Evolutionary conservation across 2,113 vertebrate genomes (phyloP), one percentile per base, ranked within the genome.

Genomic region (Triplophysa dalaica): DNA sequence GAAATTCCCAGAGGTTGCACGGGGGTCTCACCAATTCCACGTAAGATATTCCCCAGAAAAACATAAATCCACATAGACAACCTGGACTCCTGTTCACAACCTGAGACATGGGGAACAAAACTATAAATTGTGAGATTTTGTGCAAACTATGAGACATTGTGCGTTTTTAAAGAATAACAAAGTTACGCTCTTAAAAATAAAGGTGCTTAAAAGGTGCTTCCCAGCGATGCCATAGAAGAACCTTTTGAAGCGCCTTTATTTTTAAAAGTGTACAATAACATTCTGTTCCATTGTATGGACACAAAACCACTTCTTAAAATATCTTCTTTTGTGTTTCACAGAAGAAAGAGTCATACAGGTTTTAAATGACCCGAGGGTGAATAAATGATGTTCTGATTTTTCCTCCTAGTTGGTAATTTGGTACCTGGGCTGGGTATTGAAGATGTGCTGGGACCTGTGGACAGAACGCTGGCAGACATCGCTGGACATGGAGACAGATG

Each of bases 1-100:
- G 95, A 77, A 29, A 95, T 93, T 45, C 95, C 95, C 68, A 96
- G 81, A 4, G 95, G 95, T 78, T 94, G 94, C 61, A 95, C 93
- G 0, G 95, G 94, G 2, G 94, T 93, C 87, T 96, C 95, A 22
- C 95, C 95, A 66, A 95, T 90, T 65, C 95, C 95, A 75, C 95
- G 93, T 38, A 96, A 79, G 60, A 94, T 91, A 70, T 95, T 95
- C 11, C 95, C 95, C 2, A 96, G 85, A 22, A 96, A 91, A 77
- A 96, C 90, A 19, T 94, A 95, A 33, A 94, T 86, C 95, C 95
- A 96, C 92, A 93, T 93, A 81, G 91, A 94, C 11, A 92, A 89
- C 2, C 90, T 90, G 52, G 87, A 70, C 82, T 94, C 94, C 22
- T 84, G 85, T 80, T 93, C 91, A 82, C 95, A 96, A 12, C 89